Percentiles rank a stretch among this genome's conserved stretches.
phyloP scores from a whole-genome alignment of 1,140 invertebrate species.

The Acromyrmex heyeri region DNA sequence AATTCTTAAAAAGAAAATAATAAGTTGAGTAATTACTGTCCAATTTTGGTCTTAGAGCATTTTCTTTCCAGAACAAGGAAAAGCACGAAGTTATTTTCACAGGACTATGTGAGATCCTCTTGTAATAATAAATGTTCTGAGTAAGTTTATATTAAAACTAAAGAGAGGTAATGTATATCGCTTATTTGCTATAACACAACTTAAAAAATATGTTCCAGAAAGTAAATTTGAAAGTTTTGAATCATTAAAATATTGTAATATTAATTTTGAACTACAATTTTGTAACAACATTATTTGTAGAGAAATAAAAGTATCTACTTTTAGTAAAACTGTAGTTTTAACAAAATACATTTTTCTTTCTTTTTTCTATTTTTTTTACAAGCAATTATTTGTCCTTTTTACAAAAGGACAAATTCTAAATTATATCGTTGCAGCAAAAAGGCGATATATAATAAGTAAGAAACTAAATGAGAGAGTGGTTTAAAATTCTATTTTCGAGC shows the following conservation, averaged over 20 bases:
- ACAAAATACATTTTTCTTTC: too few species aligned
- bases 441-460: background rate
- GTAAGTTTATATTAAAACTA: background rate
- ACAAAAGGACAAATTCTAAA: too few species aligned
- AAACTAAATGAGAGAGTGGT: background rate
- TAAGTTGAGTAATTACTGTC: constrained; percentile 12
- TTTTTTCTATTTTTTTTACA: too few species aligned
- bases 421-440: too few species aligned
- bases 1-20: background rate
- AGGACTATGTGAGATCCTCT: background rate
- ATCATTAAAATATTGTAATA: too few species aligned
- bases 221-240: too few species aligned
- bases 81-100: background rate
- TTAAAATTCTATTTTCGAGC: constrained; percentile 18
- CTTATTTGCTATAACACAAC: too few species aligned
- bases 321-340: too few species aligned
- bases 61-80: background rate
- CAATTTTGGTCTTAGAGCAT: background rate
- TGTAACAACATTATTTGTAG: background rate
- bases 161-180: background rate
- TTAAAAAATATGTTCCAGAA: too few species aligned
- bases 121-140: constrained; percentile 5
- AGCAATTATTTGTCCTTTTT: too few species aligned
- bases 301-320: background rate
- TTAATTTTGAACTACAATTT: too few species aligned